A percentile compares a stretch with the other conserved stretches of the same genome.
These are phyloP conservation scores for Rhyacophila brunnea DNA, from an alignment of 1,140 invertebrate species.

Conservation along the genomic window DNA sequence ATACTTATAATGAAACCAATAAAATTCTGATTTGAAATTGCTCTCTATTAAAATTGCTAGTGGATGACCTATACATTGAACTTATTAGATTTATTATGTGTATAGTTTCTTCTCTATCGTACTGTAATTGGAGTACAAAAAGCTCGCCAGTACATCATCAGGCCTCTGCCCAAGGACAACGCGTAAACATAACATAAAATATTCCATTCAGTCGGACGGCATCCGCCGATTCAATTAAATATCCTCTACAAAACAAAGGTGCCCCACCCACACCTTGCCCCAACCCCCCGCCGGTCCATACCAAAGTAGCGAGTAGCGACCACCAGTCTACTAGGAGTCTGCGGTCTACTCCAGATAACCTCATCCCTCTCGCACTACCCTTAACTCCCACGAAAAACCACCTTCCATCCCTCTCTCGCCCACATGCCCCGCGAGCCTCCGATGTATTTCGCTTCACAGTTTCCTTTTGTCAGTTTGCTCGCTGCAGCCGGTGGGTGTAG, in stretches of 20 bases:
- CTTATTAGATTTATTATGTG: no score
- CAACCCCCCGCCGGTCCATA: not conserved
- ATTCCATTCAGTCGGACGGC: constrained; percentile 20
- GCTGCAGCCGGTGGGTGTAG: not conserved
- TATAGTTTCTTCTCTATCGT: no score
- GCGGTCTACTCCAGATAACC: constrained; percentile 8
- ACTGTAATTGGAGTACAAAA: no score
- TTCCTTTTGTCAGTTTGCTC: not conserved
- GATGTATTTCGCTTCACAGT: not conserved
- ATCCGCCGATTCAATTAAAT: constrained; percentile 27
- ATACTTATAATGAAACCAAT: no score
- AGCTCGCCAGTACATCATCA: no score
- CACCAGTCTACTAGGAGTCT: constrained; percentile 14
- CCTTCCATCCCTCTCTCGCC: not conserved
- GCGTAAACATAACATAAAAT: constrained; percentile 7
- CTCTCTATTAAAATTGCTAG: no score
- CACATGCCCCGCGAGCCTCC: not conserved
- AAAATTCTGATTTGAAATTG: no score
- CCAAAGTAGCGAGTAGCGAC: not conserved
- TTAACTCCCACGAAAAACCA: not conserved
- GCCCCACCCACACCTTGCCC: constrained; percentile 7
- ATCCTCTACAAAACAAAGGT: constrained; percentile 28
- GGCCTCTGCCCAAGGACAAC: no score
- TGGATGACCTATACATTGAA: no score
- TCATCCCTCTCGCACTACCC: constrained; percentile 1